A percentile compares a stretch with the other conserved stretches of the same genome.
phyloP scores from a whole-genome alignment of 2,113 vertebrate genomes.

The Steatornis caripensis region DNA sequence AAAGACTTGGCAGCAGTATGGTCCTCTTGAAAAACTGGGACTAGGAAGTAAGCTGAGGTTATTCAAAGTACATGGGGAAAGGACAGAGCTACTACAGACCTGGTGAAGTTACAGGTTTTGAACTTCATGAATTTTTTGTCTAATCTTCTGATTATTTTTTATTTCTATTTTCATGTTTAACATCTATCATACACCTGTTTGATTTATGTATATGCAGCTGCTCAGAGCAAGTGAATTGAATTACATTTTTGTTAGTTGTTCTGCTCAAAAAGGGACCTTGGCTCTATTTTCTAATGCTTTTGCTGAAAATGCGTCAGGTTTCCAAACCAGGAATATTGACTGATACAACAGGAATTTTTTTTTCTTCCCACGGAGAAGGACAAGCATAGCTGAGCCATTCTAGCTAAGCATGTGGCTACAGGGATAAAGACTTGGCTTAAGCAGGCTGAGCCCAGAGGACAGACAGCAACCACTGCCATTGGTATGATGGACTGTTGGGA shows the following conservation, averaged over 20 bases:
- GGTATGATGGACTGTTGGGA: neutral
- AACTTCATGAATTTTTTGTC: no score
- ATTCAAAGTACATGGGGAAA: neutral
- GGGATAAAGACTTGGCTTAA: neutral
- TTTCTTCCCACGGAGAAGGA: neutral
- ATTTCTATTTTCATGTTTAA: no score
- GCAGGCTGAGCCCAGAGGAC: neutral
- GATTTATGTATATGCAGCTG: neutral
- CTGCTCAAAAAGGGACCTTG: neutral
- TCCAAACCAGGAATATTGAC: neutral
- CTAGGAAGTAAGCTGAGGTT: neutral
- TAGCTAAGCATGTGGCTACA: neutral
- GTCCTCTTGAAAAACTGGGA: neutral
- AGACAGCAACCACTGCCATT: neutral
- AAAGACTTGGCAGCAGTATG: neutral
- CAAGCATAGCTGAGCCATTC: neutral
- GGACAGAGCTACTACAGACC: neutral
- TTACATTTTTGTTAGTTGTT: neutral
- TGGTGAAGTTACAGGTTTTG: neutral
- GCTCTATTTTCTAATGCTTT: neutral
- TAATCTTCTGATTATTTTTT: no score
- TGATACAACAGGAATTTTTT: neutral
- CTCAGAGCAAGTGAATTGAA: neutral
- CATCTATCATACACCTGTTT: neutral
- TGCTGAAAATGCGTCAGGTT: neutral